Base-by-base conservation (phyloP, 2,888 invertebrate genomes). In the Cosmia trapezina region DNA sequence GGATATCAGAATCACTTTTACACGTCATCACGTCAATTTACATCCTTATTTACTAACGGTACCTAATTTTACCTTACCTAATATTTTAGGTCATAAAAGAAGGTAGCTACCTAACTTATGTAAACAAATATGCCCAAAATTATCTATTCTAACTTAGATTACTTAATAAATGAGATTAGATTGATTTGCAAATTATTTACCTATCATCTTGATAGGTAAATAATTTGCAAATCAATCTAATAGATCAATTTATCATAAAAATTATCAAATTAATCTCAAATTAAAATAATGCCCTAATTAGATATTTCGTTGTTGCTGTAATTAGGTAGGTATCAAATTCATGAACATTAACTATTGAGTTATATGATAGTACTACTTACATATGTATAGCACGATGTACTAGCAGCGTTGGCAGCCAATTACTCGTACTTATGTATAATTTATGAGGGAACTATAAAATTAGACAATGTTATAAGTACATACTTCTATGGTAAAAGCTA, bases 401-500 rank as follows among this genome's bases (percentile, higher is more conserved):
- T 14, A 65, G 1, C 54, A 37, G 4, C 12, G 5, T n/a, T 12
- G 33, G 8, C 19, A n/a, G n/a, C 28, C 37, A 56, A 54, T 57
- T 64, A 54, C 37, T 22, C 7, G n/a, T n/a, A n/a, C n/a, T n/a
- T 6, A 49, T 54, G 6, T 17, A 62, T 49, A 53, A 43, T 73
- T 54, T 43, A 64, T 14, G 12, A 53, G 37, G 7, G 33, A 53
- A 47, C 43, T 45, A 64, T 60, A 61, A 61, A 61, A 65, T 65
- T 41, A 47, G 19, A 33, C 6, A 28, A 22, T 33, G 51, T 22
- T 37, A 49, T 43, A 22, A 64, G n/a, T n/a, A n/a, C n/a, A n/a
- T n/a, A n/a, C n/a, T n/a, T n/a, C n/a, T n/a, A n/a, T n/a, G 76
- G 63, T 76, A 70, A 76, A 76, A 62, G 19, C 61, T 11, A 41